Conservation (phyloP, 2,113 vertebrate species). For the Halcyon senegalensis region DNA sequence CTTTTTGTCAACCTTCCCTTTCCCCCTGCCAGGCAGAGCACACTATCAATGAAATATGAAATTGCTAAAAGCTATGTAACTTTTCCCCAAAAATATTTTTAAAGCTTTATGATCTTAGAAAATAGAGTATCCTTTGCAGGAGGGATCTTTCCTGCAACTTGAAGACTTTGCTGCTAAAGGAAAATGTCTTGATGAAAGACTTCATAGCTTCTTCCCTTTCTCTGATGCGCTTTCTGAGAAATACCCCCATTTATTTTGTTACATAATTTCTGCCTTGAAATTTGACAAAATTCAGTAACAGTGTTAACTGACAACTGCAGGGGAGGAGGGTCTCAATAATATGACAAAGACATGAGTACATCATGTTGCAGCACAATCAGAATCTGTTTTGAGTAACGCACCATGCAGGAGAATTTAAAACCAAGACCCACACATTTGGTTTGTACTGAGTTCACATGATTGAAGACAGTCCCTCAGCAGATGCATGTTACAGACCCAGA, state of each 20-base stretch:
- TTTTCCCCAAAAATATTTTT: background rate
- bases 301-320: background rate
- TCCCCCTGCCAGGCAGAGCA: background rate
- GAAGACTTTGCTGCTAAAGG: background rate
- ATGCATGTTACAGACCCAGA: background rate
- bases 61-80: background rate
- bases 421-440: background rate
- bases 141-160: background rate
- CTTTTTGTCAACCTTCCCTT: background rate
- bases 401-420: background rate
- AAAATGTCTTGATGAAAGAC: background rate
- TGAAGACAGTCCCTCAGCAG: background rate
- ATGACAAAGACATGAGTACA: background rate
- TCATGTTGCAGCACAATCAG: background rate
- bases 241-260: background rate
- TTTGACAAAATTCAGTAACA: background rate
- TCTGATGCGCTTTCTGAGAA: background rate
- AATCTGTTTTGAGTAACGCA: background rate
- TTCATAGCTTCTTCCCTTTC: background rate
- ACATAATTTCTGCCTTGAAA: background rate
- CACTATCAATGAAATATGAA: background rate
- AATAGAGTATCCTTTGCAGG: background rate
- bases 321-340: background rate
- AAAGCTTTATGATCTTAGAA: background rate
- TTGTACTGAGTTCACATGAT: background rate